A percentile compares a stretch with the other conserved stretches of the same genome.
Conservation (phyloP, 2,888 invertebrate species). For the Axea sp. region DNA sequence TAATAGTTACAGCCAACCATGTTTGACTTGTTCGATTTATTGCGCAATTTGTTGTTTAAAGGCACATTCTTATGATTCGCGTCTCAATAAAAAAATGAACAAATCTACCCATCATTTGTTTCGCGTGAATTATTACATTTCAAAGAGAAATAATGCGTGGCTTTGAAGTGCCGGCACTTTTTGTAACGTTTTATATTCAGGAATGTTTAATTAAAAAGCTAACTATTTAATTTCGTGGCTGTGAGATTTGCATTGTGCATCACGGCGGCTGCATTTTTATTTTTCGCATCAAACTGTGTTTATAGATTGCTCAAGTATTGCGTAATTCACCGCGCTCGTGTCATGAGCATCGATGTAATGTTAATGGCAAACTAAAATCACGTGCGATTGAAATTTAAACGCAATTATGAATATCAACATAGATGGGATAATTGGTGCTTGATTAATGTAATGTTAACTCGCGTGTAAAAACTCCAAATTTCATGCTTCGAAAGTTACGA, state of each 20-base stretch:
- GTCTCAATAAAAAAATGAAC: neutral
- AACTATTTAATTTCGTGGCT: constrained; percentile 31
- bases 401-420: constrained; percentile 40
- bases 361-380: constrained; percentile 23
- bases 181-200: constrained; percentile 4
- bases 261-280: constrained; percentile 5
- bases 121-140: neutral
- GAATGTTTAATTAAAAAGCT: constrained; percentile 40
- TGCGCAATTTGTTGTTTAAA: too few species aligned
- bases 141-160: neutral
- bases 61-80: too few species aligned
- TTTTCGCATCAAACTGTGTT: constrained; percentile 15
- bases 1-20: too few species aligned
- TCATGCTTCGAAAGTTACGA: constrained; percentile 19
- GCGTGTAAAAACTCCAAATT: constrained; percentile 26
- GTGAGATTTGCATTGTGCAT: constrained; percentile 10
- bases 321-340: constrained; percentile 9
- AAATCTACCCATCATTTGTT: neutral
- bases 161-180: constrained; percentile 3
- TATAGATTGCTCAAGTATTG: constrained; percentile 4
- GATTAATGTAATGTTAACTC: constrained; percentile 32
- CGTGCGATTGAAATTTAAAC: constrained; percentile 32
- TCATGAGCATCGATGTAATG: constrained; percentile 12
- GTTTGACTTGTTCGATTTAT: too few species aligned
- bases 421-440: constrained; percentile 17